Base-by-base conservation (phyloP, 2,888 invertebrate species). In the Macrostomum cliftonense region DNA sequence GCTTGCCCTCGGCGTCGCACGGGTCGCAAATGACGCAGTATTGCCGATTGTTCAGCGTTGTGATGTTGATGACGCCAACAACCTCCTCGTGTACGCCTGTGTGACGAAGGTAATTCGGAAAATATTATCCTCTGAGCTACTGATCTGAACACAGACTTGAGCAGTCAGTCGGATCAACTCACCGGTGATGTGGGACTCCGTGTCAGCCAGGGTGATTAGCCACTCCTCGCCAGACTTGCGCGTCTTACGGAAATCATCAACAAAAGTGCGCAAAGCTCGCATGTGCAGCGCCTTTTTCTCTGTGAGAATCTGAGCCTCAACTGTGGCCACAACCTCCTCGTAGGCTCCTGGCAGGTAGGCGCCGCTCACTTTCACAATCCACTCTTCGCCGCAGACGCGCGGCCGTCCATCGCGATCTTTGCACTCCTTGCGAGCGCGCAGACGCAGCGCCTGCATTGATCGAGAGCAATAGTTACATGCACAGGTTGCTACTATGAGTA, bases 261-360 rank as follows among this genome's bases (percentile, higher is more conserved):
- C 67, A 60, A 72, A 74, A 21, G 72, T 72, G 45, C 65, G 59
- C 40, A 67, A 53, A 12, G 73, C 64, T 14, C 65, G 56, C 57
- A 74, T 64, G 55, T 72, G 73, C 1, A 73, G 61, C n/a, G 73
- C 73, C 61, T 68, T 71, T 71, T 73, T 73, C 48, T 74, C 73
- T 17, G 72, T 74, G 43, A 74, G 63, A 12, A 74, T 71, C 56
- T 69, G 67, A 5, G 73, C 73, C 54, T 71, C 62, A 20, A 73
- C 71, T 42, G 71, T 58, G 53, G 68, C 66, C 2, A 74, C 67
- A 5, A 74, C 69, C 56, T 73, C 71, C 55, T 74, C 74, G 56
- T 73, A 71, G 2, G 71, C 73, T 7, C 71, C 72, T n/a, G 73
- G 73, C 37, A 74, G 58, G 56, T 74, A 74, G 7, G 73, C 72